phyloP scores from a whole-genome alignment of 92 coral and sea anemone species.

The Porites evermanni region DNA sequence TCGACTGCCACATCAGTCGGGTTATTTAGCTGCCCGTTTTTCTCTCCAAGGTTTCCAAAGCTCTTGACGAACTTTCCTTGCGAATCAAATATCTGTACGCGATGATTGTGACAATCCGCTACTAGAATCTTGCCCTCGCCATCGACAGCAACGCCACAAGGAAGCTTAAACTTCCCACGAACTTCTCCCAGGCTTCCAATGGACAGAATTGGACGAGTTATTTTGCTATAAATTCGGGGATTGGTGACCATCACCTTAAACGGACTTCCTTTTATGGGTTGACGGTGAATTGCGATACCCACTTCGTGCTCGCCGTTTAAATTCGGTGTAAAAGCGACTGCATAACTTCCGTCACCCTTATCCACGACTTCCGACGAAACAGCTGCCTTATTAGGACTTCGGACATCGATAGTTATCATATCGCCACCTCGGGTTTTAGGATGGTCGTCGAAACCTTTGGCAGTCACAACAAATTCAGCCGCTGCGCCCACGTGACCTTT shows the following conservation, averaged over 20 bases:
- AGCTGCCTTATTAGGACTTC: slow-evolving; percentile 61
- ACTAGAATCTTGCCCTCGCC: slow-evolving; percentile 77
- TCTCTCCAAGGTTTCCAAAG: slow-evolving; percentile 88
- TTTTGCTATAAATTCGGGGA: slow-evolving; percentile 84
- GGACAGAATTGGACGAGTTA: slow-evolving; percentile 74
- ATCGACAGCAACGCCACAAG: slow-evolving; percentile 97
- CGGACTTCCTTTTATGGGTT: slow-evolving; percentile 87
- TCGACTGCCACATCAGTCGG: slow-evolving; percentile 95
- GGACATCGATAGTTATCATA: slow-evolving; percentile 76
- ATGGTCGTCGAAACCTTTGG: slow-evolving; percentile 71
- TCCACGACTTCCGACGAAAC: slow-evolving; percentile 72
- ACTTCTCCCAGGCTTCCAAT: slow-evolving; percentile 78
- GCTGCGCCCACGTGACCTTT: slow-evolving; percentile 83
- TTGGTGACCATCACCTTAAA: slow-evolving; percentile 76
- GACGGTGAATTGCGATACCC: slow-evolving; percentile 73
- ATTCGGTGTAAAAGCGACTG: slow-evolving; percentile 78
- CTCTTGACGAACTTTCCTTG: slow-evolving; percentile 78
- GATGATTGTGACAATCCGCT: slow-evolving; percentile 96
- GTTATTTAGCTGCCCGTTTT: slow-evolving; percentile 89
- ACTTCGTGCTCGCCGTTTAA: slow-evolving; percentile 81
- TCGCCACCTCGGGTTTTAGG: slow-evolving; percentile 89
- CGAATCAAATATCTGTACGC: slow-evolving; percentile 87
- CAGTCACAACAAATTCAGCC: slow-evolving; percentile 74
- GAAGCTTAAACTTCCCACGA: slow-evolving; percentile 82
- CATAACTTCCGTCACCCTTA: slow-evolving; percentile 85